Evolutionary conservation across 1,140 invertebrate genomes (phyloP).

Genomic region (Caenorhabditis latens): DNA sequence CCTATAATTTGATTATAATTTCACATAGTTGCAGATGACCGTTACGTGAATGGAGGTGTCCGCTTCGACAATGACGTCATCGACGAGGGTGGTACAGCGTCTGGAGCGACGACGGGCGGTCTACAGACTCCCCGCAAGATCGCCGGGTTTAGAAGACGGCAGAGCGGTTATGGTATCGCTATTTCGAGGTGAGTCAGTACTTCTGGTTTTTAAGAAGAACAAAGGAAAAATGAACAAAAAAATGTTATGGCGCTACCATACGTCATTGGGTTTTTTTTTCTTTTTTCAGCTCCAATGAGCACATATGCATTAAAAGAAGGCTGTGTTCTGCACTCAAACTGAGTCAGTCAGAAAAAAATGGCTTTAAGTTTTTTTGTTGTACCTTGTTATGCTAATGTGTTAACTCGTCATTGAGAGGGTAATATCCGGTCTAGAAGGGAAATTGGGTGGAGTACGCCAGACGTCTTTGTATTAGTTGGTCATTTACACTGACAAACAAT

Average conservation of each 20-base stretch:
- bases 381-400: too few species aligned
- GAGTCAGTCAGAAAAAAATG: too few species aligned
- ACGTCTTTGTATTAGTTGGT: too few species aligned
- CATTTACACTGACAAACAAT: too few species aligned
- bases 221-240: too few species aligned
- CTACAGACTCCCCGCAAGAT: background rate
- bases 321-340: background rate
- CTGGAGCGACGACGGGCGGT: background rate
- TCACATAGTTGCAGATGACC: constrained; percentile 48
- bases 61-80: constrained; percentile 54
- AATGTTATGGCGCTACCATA: background rate
- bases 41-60: constrained; percentile 60
- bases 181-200: constrained; percentile 72
- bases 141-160: constrained; percentile 69
- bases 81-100: background rate
- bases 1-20: too few species aligned
- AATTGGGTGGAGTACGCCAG: too few species aligned
- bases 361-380: too few species aligned
- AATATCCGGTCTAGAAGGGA: too few species aligned
- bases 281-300: constrained; percentile 55
- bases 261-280: background rate
- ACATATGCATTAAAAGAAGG: background rate
- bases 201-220: too few species aligned
- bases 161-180: constrained; percentile 76
- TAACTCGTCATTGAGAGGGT: too few species aligned